Evolutionary conservation across 1,140 invertebrate species (phyloP).

Genomic region (Zaprionus lachaisei): DNA sequence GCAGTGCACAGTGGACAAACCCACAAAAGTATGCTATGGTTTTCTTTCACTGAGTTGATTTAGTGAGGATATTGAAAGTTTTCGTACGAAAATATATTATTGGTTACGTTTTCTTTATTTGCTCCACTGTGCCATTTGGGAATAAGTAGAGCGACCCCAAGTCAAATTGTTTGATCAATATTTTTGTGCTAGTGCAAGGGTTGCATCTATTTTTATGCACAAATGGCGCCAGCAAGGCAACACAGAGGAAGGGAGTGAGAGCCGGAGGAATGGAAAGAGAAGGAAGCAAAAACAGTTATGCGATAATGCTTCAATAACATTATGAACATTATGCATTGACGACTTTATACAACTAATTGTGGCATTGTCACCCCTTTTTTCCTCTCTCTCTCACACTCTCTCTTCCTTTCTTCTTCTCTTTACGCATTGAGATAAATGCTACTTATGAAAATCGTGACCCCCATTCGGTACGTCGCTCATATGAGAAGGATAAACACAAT

Average conservation of each 20-base stretch:
- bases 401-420: background rate
- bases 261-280: background rate
- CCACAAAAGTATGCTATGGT: background rate
- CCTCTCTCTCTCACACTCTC: background rate
- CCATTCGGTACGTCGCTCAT: slow-evolving; percentile 44
- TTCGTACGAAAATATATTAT: background rate
- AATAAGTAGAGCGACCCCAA: slow-evolving; percentile 15
- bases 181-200: slow-evolving; percentile 39
- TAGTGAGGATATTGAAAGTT: background rate
- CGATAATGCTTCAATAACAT: slow-evolving; percentile 57
- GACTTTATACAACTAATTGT: slow-evolving; percentile 76
- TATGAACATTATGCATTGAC: slow-evolving; percentile 47
- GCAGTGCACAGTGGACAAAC: background rate
- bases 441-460: slow-evolving; percentile 84
- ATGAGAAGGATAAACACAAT: slow-evolving; percentile 21
- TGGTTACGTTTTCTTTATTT: background rate
- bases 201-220: slow-evolving; percentile 61
- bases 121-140: background rate
- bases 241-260: background rate
- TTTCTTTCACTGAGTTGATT: background rate
- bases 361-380: slow-evolving; percentile 52
- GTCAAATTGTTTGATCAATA: slow-evolving; percentile 72
- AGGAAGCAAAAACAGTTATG: slow-evolving; percentile 44
- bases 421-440: slow-evolving; percentile 57
- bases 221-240: slow-evolving; percentile 47